Base-by-base conservation (phyloP, 2,113 vertebrate genomes). In the Limnothrissa miodon region DNA sequence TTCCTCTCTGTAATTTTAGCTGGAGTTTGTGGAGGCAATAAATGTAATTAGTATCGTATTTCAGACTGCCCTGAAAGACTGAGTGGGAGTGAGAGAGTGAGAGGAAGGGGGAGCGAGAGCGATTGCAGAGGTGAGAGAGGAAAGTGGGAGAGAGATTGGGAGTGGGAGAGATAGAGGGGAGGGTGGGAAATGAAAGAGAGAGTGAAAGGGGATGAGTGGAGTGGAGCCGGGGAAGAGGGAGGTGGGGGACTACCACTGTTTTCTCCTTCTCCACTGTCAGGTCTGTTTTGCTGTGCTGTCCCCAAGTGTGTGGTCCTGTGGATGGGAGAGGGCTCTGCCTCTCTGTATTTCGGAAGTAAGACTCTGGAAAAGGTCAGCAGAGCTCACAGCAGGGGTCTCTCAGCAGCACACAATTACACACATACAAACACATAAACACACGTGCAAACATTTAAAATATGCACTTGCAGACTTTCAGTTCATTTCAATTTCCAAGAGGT, bases 31-130 rank as follows among this genome's bases (percentile, higher is more conserved):
- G 80, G 82, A 81, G 80, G 84, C 80, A 85, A 85, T 85, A 87
- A 85, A 87, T 85, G 86, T 85, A 87, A 84, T 87, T 85, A 87
- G 84, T 82, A 84, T 85, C 78, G 82, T 87, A 85, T 87, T 85
- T 87, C 84, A 87, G 80, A 81, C 29, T 23, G 46, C 21, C 29
- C n/a, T 19, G 79, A 80, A 48, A 53, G 79, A 53, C 48, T 36
- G 19, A 36, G 33, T 29, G 0, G 39, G 80, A 53, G 80, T 15
- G 45, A 80, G 45, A 10, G 59, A 36, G 42, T 29, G 9, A 45
- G 17, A 66, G 78, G 42, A 9, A 45, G 46, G 56, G 80, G 21
- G 48, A 19, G 39, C 39, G 33, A 42, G 79, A 33, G 45, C 2
- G 3, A 51, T 39, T 9, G 17, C n/a, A 39, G 36, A 33, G 17